Evolutionary conservation across 2,888 invertebrate genomes (phyloP), one percentile per base, ranked within the genome.

Genomic region (Pammene fasciana): DNA sequence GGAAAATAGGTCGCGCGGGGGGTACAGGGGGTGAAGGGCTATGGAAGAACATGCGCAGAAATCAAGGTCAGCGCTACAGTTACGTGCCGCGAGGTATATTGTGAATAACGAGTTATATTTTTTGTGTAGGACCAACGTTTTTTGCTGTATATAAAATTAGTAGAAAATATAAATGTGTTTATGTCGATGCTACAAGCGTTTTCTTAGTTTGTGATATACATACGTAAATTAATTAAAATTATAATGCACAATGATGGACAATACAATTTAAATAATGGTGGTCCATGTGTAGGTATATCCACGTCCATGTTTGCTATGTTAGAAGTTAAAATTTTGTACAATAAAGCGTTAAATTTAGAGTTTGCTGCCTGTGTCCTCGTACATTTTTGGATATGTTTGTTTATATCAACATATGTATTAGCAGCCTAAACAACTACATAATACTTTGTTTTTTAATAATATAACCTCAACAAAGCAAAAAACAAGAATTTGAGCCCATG

Each of bases 181-280:
- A 67, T 71, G 73, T 75, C 65, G 64, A 73, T 76, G 82, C 83
- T 84, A 78, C 79, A 80, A 82, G 82, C 82, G 34, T 67, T 65
- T 65, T 62, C 65, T 71, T 76, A 41, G 50, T 87, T 88, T 88
- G 87, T 89, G 87, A 90, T 89, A 89, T 81, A 82, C 80, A 86
- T 87, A 89, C 85, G 86, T 89, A 87, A 86, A 70, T 77, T 80
- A 79, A 76, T 74, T 75, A 79, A 75, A 77, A 77, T 74, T 80
- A 82, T 61, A 18, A 87, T 88, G 92, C 92, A 92, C 91, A 92
- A 92, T 85, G 79, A 82, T 89, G 92, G 92, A 92, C 92, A 92
- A 92, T 92, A 92, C 85, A 86, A 87, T 75, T 57, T 75, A 72
- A 85, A 85, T 82, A 86, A 88, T 84, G 82, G 88, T 83, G 92